Evolutionary conservation across 2,797 vertebrate species (phyloP), one percentile per base, ranked within the genome.

Genomic region (Dicrostonyx torquatus): DNA sequence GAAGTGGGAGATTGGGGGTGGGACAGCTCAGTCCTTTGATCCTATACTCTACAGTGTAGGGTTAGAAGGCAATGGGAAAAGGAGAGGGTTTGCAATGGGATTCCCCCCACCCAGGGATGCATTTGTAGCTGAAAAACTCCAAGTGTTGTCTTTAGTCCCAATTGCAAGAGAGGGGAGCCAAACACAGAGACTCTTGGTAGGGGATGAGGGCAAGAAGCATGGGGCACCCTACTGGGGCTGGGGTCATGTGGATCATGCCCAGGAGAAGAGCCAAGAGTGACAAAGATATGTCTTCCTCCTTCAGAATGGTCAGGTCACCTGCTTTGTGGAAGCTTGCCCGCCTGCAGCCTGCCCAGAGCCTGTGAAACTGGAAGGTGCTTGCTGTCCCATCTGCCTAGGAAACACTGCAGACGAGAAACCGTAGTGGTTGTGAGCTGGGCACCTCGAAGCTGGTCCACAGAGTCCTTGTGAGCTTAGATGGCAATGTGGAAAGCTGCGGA

Each of bases 301-400:
- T 3, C 98, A 99, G 99, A 98, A 98, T 5, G 98, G 99, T 91
- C 99, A 99, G 98, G 98, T 99, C 97, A 99, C 99, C 60, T 99
- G 99, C 98, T 99, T 99, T 8, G 98, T 99, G 95, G 99, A 99
- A 97, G 98, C 99, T 0, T 99, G 99, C 97, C 99, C 96, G 0
- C 98, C 98, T 0, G 86, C 97, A 1, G 95, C 98, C 78, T 99
- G 99, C 80, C 95, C 98, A 34, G 97, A 85, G 0, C 99, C 99
- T 0, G 95, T 98, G 97, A 99, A 98, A 95, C 97, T 98, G 95
- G 98, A 99, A 98, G 99, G 99, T 68, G 93, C 97, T 83, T 99
- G 99, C 98, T 99, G 99, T 94, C 99, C 99, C 0, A 88, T 99
- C 93, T 99, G 99, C 97, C 96, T 98, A 15, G 91, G 98, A 78